Evolutionary conservation across 2,113 vertebrate genomes (phyloP), one percentile per base, ranked within the genome.

Genomic region (Misgurnus mizolepis): DNA sequence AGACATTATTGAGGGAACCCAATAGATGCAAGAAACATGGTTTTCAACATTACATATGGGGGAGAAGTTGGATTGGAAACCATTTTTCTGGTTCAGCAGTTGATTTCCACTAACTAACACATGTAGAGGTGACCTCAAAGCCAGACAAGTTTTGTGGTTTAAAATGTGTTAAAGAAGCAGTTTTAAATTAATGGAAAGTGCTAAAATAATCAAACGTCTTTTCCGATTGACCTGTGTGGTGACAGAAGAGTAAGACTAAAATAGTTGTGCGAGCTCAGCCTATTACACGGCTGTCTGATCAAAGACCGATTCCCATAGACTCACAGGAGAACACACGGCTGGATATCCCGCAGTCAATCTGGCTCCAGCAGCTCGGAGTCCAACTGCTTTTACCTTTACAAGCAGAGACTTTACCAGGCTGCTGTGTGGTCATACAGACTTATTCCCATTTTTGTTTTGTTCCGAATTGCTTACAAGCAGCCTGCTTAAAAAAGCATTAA

Each of bases 251-350:
- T 41, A 76, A 41, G 7, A 15, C 2, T 58, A 18, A 49, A 67
- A 50, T 22, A 43, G 49, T 56, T 17, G 3, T 53, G 61, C 11
- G 22, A 78, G 56, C 22, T 67, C 65, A 5, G 56, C 79, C 68
- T 85, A 87, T 90, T 87, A 87, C 87, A 88, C 80, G 77, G 79
- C 79, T 83, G 75, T 69, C 86, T 85, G 83, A 85, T 84, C 77
- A 72, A 39, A 64, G 10, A 65, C 50, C 18, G 5, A 76, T 72
- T 56, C 39, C 76, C 40, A 17, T n/a, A 58, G 43, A 39, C 27
- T 45, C 40, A 41, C 17, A n/a, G 47, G 62, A 61, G 43, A 66
- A 40, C 55, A 65, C 15, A 55, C 8, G 4, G 4, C 45, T 43
- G 60, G 8, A 34, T 11, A 43, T 67, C 49, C 9, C 17, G 14